phyloP scores from a whole-genome alignment of 1,140 invertebrate genomes.

The Drosophila burlai region DNA sequence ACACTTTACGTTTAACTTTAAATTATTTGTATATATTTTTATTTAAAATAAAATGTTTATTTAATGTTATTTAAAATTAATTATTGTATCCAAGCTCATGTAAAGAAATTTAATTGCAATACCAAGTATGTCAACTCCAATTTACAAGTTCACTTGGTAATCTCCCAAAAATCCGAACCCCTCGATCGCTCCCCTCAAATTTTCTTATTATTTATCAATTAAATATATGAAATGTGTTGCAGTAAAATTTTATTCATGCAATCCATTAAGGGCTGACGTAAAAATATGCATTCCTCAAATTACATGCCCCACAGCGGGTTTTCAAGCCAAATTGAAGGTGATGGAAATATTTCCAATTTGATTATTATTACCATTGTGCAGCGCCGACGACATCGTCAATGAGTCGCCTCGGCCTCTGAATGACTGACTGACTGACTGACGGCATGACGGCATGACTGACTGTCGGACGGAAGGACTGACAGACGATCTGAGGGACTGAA shows the following conservation, averaged over 20 bases:
- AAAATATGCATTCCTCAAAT: constrained; percentile 45
- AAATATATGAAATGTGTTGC: constrained; percentile 1
- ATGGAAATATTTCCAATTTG: constrained; percentile 53
- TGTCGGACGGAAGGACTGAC: constrained; percentile 15
- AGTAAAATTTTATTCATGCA: constrained; percentile 27
- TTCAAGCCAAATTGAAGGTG: constrained; percentile 38
- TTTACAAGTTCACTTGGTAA: neutral
- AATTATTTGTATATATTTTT: neutral
- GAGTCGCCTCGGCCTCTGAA: constrained; percentile 14
- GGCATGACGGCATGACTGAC: constrained; percentile 21
- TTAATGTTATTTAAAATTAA: neutral
- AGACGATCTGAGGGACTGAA: constrained; percentile 7
- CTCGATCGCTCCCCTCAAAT: neutral
- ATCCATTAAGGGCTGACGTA: constrained; percentile 18
- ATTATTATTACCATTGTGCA: constrained; percentile 55
- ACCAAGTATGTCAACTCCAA: neutral
- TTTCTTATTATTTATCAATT: constrained; percentile 19
- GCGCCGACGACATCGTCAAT: constrained; percentile 22
- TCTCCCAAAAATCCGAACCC: neutral
- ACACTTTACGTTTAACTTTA: no score
- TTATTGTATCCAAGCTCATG: neutral
- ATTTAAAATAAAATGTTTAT: neutral
- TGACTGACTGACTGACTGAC: constrained; percentile 29
- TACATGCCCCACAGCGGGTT: constrained; percentile 21
- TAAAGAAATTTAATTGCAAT: neutral